Percentiles rank a stretch among this genome's conserved stretches.
Evolutionary conservation across 2,797 vertebrate species (phyloP).

Genomic region (Pempheris klunzingeri): DNA sequence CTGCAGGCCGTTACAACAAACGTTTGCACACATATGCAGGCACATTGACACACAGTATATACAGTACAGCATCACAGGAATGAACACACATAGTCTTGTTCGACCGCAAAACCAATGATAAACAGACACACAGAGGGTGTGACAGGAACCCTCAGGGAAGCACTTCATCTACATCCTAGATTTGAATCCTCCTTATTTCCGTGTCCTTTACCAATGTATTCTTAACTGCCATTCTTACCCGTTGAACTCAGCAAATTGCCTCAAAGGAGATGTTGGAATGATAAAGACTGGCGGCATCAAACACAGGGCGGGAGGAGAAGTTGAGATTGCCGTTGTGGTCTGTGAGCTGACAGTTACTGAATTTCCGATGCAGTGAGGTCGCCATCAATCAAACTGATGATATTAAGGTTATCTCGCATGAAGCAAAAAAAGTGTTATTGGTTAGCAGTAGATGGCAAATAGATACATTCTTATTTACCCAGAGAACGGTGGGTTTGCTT

Average conservation of each 20-base stretch:
- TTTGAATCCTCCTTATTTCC: constrained; percentile 61
- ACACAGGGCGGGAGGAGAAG: constrained; percentile 29
- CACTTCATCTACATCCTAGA: constrained; percentile 65
- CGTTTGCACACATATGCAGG: constrained; percentile 20
- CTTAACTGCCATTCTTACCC: constrained; percentile 61
- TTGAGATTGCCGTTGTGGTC: constrained; percentile 32
- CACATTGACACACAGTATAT: background rate
- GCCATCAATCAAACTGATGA: constrained; percentile 73
- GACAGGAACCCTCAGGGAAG: constrained; percentile 62
- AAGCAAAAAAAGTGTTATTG: constrained; percentile 64
- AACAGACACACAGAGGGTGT: constrained; percentile 57
- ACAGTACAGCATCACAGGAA: background rate
- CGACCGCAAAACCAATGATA: constrained; percentile 52
- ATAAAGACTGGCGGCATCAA: constrained; percentile 60
- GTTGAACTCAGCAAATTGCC: constrained; percentile 55
- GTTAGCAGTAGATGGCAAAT: constrained; percentile 77
- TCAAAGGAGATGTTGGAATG: constrained; percentile 53
- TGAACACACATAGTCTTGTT: constrained; percentile 21
- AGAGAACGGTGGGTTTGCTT: constrained; percentile 76
- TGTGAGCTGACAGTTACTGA: constrained; percentile 64
- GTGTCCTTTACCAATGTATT: constrained; percentile 21
- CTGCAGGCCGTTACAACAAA: constrained; percentile 25
- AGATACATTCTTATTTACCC: constrained; percentile 83
- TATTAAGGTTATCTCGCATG: constrained; percentile 61
- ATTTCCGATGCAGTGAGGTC: constrained; percentile 39